Evolutionary conservation across 1,140 invertebrate species (phyloP).

Genomic region (Papilio polytes): DNA sequence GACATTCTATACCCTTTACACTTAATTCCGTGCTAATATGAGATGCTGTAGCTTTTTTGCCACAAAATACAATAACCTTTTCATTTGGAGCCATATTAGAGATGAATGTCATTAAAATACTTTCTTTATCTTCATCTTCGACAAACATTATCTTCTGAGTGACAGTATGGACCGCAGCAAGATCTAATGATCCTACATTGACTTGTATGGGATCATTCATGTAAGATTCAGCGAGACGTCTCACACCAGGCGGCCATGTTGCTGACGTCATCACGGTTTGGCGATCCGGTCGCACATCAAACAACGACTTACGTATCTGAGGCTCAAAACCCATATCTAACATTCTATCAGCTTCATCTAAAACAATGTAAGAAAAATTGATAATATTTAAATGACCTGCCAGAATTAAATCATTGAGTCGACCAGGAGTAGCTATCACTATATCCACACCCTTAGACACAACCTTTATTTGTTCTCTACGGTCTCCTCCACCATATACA

Average conservation of each 20-base stretch:
- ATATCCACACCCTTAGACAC: constrained; percentile 92
- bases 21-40: constrained; percentile 92
- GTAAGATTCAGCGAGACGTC: constrained; percentile 92
- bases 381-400: constrained; percentile 87
- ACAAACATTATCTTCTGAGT: constrained; percentile 90
- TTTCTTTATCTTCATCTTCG: constrained; percentile 87
- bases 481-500: constrained; percentile 93
- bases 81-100: constrained; percentile 87
- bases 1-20: constrained; percentile 87
- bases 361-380: constrained; percentile 93
- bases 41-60: constrained; percentile 92
- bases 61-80: constrained; percentile 95
- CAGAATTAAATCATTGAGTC: constrained; percentile 92
- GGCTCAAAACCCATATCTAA: constrained; percentile 95
- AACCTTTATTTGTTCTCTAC: constrained; percentile 89
- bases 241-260: constrained; percentile 94
- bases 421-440: constrained; percentile 95
- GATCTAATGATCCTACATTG: constrained; percentile 93
- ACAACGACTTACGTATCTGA: constrained; percentile 92
- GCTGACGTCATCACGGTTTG: constrained; percentile 95
- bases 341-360: constrained; percentile 97
- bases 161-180: constrained; percentile 93
- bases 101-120: constrained; percentile 84
- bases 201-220: constrained; percentile 95
- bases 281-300: constrained; percentile 91